A percentile compares a stretch with the other conserved stretches of the same genome.
Evolutionary conservation across 2,888 invertebrate genomes (phyloP).

Genomic region (Phengaris arion): DNA sequence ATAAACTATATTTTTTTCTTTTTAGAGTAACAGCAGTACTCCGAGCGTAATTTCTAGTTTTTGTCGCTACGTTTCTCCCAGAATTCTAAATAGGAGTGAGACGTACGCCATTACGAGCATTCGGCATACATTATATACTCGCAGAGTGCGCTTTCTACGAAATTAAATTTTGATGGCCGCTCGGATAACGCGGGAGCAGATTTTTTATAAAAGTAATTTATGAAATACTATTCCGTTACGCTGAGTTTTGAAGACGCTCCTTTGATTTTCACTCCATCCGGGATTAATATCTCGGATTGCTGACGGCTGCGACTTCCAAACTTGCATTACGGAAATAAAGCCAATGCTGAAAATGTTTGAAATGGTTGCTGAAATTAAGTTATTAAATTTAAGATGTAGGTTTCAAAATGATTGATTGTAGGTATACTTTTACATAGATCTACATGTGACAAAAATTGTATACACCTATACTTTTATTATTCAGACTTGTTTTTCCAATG

Average conservation of each 20-base stretch:
- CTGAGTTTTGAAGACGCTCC: conserved; percentile 35
- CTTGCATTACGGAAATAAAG: conserved; percentile 33
- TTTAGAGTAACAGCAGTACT: conserved; percentile 24
- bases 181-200: conserved; percentile 56
- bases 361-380: neutral
- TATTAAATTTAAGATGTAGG: too few relatives aligned
- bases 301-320: conserved; percentile 13
- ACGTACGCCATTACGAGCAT: conserved; percentile 45
- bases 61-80: conserved; percentile 35
- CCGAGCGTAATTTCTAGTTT: conserved; percentile 32
- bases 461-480: too few relatives aligned
- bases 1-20: neutral
- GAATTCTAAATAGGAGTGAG: conserved; percentile 40
- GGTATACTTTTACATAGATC: too few relatives aligned
- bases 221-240: conserved; percentile 44
- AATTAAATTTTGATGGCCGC: conserved; percentile 73
- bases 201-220: conserved; percentile 55
- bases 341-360: neutral
- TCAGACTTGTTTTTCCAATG: too few relatives aligned
- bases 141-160: conserved; percentile 67
- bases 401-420: too few relatives aligned
- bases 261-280: conserved; percentile 32
- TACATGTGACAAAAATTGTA: too few relatives aligned
- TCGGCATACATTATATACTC: conserved; percentile 61
- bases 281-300: conserved; percentile 24